Evolutionary conservation across 2,113 vertebrate species (phyloP).

Genomic region (Calyptommatus sinebrachiatus): DNA sequence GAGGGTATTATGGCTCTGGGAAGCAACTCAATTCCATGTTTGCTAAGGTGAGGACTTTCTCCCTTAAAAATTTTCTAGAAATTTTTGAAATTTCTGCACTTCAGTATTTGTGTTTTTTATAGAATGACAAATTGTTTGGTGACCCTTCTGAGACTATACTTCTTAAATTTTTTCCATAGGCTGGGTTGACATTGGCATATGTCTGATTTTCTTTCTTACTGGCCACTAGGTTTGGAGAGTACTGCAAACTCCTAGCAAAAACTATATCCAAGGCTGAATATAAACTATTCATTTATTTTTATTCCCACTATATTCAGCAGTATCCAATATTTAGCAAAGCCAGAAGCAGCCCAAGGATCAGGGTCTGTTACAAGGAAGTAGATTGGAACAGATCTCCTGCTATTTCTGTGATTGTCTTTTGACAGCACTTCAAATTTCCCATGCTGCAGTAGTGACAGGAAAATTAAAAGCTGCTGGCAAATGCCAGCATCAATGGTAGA

Average conservation of each 20-base stretch:
- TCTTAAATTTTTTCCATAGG: neutral
- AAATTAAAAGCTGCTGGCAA: too few relatives aligned
- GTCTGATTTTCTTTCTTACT: neutral
- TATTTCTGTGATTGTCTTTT: too few relatives aligned
- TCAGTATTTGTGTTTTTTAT: neutral
- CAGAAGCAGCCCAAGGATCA: too few relatives aligned
- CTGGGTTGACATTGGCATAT: neutral
- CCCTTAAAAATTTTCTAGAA: neutral
- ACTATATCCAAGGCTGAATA: neutral
- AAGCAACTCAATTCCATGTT: slow-evolving; percentile 99
- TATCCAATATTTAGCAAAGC: too few relatives aligned
- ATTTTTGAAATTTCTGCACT: slow-evolving; percentile 20
- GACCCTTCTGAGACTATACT: neutral
- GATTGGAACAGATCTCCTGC: too few relatives aligned
- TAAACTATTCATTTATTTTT: too few relatives aligned
- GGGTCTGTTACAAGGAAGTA: too few relatives aligned
- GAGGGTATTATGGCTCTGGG: slow-evolving; percentile 96
- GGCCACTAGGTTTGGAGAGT: neutral
- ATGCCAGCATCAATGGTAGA: too few relatives aligned
- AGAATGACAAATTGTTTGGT: neutral
- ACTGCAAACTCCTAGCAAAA: neutral
- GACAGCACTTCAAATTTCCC: too few relatives aligned
- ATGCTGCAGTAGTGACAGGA: too few relatives aligned
- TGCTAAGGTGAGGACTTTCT: slow-evolving; percentile 85
- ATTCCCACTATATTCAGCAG: too few relatives aligned